Base-by-base conservation (phyloP, 2,797 vertebrate species). In the Heliangelus exortis region DNA sequence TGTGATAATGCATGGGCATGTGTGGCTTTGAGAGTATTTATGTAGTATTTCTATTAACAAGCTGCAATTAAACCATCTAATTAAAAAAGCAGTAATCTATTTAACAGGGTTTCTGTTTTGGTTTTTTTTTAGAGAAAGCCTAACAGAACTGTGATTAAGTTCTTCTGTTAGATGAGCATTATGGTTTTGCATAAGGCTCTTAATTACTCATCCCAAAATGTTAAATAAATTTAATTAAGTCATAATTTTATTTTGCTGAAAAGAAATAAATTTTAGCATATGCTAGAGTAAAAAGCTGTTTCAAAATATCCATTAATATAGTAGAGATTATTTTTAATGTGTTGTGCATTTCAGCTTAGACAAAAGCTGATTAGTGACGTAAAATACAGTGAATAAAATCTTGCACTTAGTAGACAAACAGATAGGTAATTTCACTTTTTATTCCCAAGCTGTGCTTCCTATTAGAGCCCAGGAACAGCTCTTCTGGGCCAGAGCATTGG, bases 221-320 rank as follows among this genome's bases (percentile, higher is more conserved):
- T 97, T 97, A 98, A 97, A 96, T 96, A 97, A 97, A 98, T 97
- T 97, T 96, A 97, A 97, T 98, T 97, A 97, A 97, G 76, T 90
- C 91, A 94, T 96, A 96, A 97, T 97, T 98, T 96, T 73, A 81
- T 90, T 96, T 96, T 97, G 97, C 87, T 88, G 88, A 82, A 84
- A 77, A 76, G 63, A 71, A 90, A 89, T 86, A 50, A 50, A 54
- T 15, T 53, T 63, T 17, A 71, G 31, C 48, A 57, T 29, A 65
- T 0, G 22, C 29, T 50, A 26, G 7, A 81, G 50, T 90, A 81
- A 92, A 96, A 97, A 96, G 51, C 89, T 85, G 61, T 45, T 97
- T 50, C 63, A 72, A 95, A 96, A 95, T 66, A 94, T 43, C 78
- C 90, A 95, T 96, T 96, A 96, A 91, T 92, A 82, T 57, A 79